Conservation (phyloP, 2,797 vertebrate genomes). For the Gadopsis bispinosus region DNA sequence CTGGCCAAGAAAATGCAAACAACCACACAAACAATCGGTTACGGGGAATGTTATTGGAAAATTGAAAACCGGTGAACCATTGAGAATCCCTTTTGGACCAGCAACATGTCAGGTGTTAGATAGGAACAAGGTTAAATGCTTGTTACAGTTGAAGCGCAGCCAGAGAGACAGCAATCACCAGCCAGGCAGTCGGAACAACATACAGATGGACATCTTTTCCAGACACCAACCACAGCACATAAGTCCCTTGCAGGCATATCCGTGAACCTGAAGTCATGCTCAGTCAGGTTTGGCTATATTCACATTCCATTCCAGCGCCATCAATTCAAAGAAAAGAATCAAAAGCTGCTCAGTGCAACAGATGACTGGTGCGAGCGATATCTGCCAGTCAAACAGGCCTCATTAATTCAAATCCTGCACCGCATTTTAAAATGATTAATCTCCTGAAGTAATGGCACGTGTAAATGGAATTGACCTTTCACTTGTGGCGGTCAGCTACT, state of each 20-base stretch:
- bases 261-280: conserved; percentile 64
- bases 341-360: conserved; percentile 22
- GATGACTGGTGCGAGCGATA: conserved; percentile 12
- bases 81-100: conserved; percentile 53
- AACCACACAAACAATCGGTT: conserved; percentile 53
- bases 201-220: conserved; percentile 52
- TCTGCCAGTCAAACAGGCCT: conserved; percentile 18
- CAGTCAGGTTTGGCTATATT: conserved; percentile 57
- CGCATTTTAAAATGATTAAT: conserved; percentile 61
- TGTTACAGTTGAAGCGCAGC: conserved; percentile 66
- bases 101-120: conserved; percentile 63
- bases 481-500: conserved; percentile 84
- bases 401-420: conserved; percentile 16
- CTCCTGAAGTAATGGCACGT: conserved; percentile 59
- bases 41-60: conserved; percentile 72
- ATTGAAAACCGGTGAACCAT: conserved; percentile 55
- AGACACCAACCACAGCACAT: conserved; percentile 53
- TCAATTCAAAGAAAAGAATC: conserved; percentile 69
- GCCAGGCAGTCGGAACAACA: conserved; percentile 67
- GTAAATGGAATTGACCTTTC: conserved; percentile 74
- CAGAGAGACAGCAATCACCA: conserved; percentile 57
- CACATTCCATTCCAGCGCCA: conserved; percentile 63
- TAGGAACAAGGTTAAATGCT: conserved; percentile 61
- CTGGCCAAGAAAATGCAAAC: conserved; percentile 35
- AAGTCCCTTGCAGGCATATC: conserved; percentile 62